Evolutionary conservation across 2,888 invertebrate species (phyloP), one percentile per base, ranked within the genome.

Genomic region (Cinara cedri): DNA sequence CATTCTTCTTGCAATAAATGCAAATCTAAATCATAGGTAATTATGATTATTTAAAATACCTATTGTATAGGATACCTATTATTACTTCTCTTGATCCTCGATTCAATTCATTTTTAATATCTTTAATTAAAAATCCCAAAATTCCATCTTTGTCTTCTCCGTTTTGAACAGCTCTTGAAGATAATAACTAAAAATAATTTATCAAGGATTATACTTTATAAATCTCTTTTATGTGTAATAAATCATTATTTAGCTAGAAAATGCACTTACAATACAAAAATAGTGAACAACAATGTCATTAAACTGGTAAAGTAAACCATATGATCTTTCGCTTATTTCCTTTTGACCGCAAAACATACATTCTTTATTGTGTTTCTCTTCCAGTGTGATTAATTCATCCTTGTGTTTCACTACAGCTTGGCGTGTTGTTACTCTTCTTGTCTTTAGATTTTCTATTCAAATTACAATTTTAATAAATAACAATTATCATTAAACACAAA

Each of bases 71-170:
- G 46, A 42, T 54, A 42, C 24, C 68, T 71, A 68, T 54, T 85
- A 88, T 88, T 87, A 92, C 93, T 87, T 93, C 87, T 84, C 87
- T 87, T 68, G 87, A 87, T 62, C 91, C 90, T 82, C 94, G 87
- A 19, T 86, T 86, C 0, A 90, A 83, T 86, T 95, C 95, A 46
- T 87, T 87, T 14, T 87, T 82, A 24, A 95, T 93, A 84, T 95
- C 94, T 0, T 85, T 83, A 1, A 88, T 86, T 51, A 92, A 84
- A 85, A 95, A 95, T 0, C 94, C 93, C 81, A 91, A 87, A 46
- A 95, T 89, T 0, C 93, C 93, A 76, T 92, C 89, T 3, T 89
- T 85, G 81, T 92, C 92, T 10, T 85, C 85, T 0, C 92, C 93
- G 82, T 88, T 90, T 84, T 94, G 93, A 63, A 88, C 85, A 83